Evolutionary conservation across 2,888 invertebrate species (phyloP).

Genomic region (Spatulosminthurus flaviceps): DNA sequence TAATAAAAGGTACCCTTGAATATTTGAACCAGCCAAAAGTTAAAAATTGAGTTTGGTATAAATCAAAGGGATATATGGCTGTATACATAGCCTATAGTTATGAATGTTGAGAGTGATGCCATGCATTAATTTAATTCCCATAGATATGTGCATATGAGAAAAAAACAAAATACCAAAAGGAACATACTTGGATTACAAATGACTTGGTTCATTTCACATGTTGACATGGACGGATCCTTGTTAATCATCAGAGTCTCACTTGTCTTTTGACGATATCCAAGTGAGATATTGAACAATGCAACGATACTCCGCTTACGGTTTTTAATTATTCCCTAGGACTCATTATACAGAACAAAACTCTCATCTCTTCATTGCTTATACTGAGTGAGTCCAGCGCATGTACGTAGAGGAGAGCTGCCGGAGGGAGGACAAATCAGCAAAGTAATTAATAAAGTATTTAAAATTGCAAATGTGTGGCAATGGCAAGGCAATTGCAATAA

Average conservation of each 20-base stretch:
- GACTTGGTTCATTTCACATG: neutral
- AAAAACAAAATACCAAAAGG: neutral
- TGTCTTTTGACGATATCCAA: neutral
- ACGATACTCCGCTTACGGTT: constrained; percentile 1
- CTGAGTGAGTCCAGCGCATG: neutral
- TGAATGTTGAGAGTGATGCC: neutral
- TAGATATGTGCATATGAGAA: no score
- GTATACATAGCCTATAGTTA: no score
- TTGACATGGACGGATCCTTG: constrained; percentile 3
- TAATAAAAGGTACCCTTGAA: no score
- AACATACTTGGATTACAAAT: neutral
- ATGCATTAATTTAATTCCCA: neutral
- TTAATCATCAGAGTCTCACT: constrained; percentile 14
- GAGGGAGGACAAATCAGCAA: neutral
- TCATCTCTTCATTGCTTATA: neutral
- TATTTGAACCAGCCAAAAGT: no score
- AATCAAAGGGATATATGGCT: no score
- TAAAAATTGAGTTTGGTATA: no score
- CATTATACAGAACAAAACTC: neutral
- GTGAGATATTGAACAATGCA: neutral
- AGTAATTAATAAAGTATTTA: constrained; percentile 18
- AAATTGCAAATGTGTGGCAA: constrained; percentile 7
- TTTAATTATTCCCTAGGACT: constrained; percentile 14
- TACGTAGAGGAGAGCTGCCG: no score
- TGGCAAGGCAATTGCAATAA: neutral